Evolutionary conservation across 2,113 vertebrate species (phyloP).

Genomic region (Sciurus niger): DNA sequence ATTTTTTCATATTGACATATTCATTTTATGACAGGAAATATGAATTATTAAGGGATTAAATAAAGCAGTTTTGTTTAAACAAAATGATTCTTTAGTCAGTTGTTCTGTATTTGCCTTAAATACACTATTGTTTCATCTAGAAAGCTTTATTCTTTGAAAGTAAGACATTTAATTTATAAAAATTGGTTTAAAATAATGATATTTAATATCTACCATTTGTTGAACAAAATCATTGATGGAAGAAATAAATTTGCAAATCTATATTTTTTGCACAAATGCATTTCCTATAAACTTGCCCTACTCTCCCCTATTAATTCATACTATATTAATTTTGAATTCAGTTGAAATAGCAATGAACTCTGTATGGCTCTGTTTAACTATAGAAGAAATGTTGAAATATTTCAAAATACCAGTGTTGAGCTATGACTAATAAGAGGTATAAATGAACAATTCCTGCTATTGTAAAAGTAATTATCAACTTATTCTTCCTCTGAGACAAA

Average conservation of each 20-base stretch:
- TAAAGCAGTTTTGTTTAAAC: neutral
- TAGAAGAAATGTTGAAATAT: slow-evolving; percentile 55
- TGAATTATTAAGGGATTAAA: slow-evolving; percentile 25
- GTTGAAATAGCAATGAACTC: slow-evolving; percentile 50
- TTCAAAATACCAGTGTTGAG: slow-evolving; percentile 19
- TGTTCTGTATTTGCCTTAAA: neutral
- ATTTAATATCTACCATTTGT: slow-evolving; percentile 37
- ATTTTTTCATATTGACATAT: neutral
- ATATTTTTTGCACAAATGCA: neutral
- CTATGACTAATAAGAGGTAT: slow-evolving; percentile 29
- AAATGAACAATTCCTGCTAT: neutral
- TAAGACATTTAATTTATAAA: slow-evolving; percentile 31
- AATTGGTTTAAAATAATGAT: slow-evolving; percentile 2
- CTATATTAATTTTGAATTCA: slow-evolving; percentile 38
- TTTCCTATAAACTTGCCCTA: neutral
- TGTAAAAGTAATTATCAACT: slow-evolving; percentile 56
- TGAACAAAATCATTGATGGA: slow-evolving; percentile 16
- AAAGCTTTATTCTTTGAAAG: slow-evolving; percentile 43
- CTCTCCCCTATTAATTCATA: neutral
- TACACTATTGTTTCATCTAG: neutral
- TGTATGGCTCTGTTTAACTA: slow-evolving; percentile 38
- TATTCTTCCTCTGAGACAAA: slow-evolving; percentile 45
- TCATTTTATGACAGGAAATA: neutral
- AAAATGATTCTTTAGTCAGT: neutral
- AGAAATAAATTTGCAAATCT: neutral